phyloP scores from a whole-genome alignment of 2,113 vertebrate genomes.

The Peucedramus taeniatus region DNA sequence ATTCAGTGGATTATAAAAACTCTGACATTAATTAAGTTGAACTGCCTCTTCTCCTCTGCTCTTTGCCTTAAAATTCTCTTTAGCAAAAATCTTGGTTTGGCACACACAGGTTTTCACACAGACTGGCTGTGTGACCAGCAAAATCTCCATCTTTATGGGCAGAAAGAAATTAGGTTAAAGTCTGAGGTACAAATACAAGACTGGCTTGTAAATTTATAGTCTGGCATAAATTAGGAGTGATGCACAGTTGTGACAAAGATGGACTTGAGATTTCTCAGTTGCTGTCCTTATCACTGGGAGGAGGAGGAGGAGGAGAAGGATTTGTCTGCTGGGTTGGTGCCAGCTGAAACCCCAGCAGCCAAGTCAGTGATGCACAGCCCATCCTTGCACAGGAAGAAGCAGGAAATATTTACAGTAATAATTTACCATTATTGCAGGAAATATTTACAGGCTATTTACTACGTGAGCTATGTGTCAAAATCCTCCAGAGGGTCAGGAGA shows the following conservation, averaged over 20 bases:
- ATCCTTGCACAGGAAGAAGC: background rate
- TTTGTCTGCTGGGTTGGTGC: background rate
- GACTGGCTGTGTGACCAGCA: background rate
- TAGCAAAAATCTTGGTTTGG: background rate
- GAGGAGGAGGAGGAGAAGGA: background rate
- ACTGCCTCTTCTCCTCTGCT: background rate
- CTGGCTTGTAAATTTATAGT: background rate
- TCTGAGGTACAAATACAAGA: background rate
- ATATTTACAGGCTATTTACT: background rate
- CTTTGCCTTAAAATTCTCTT: background rate
- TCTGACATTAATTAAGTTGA: conserved; percentile 51
- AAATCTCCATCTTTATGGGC: background rate
- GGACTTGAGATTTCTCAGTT: background rate
- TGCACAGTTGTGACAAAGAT: background rate
- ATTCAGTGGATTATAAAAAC: background rate
- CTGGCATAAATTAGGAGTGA: background rate
- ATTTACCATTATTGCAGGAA: background rate
- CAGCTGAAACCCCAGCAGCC: background rate
- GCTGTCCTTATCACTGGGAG: background rate
- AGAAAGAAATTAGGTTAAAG: background rate
- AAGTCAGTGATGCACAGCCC: background rate
- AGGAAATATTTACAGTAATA: background rate
- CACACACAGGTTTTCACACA: background rate
- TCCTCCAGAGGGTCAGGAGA: background rate
- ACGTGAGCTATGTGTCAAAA: accelerated